Percentiles rank a stretch among this genome's conserved stretches.
phyloP scores from a whole-genome alignment of 2,888 invertebrate genomes.

The Agonum fuliginosum region DNA sequence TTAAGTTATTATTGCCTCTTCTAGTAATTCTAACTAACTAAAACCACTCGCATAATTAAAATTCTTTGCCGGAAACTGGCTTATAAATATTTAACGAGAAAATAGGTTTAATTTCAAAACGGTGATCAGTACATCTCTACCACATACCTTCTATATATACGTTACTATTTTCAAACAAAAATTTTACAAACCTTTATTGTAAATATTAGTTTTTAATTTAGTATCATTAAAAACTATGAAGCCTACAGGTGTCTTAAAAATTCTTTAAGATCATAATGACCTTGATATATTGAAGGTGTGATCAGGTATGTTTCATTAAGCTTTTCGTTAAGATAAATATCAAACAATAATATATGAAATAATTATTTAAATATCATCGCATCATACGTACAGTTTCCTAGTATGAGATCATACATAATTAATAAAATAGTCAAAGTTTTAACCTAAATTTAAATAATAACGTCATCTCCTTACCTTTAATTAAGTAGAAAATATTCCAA shows the following conservation, averaged over 20 bases:
- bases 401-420: slow-evolving; percentile 1
- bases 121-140: not conserved
- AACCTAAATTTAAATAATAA: slow-evolving; percentile 55
- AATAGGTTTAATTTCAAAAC: slow-evolving; percentile 7
- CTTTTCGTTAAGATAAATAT: slow-evolving; percentile 9
- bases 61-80: slow-evolving; percentile 18
- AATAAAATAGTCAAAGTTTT: slow-evolving; percentile 49
- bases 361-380: not conserved
- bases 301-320: slow-evolving; percentile 47
- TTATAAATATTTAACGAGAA: slow-evolving; percentile 35
- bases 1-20: not conserved
- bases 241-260: slow-evolving; percentile 58
- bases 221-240: slow-evolving; percentile 15
- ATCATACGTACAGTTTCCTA: not conserved
- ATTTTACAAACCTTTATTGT: not conserved
- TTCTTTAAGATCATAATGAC: slow-evolving; percentile 58
- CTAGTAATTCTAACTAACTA: not conserved
- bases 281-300: slow-evolving; percentile 57
- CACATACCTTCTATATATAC: not conserved
- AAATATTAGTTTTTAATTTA: not conserved
- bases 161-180: not conserved
- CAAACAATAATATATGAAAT: slow-evolving; percentile 7
- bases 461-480: slow-evolving; percentile 52
- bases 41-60: slow-evolving; percentile 22
- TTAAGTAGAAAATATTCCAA: slow-evolving; percentile 51